Base-by-base conservation (phyloP, 1,140 invertebrate genomes). In the Drosophila setifemur region DNA sequence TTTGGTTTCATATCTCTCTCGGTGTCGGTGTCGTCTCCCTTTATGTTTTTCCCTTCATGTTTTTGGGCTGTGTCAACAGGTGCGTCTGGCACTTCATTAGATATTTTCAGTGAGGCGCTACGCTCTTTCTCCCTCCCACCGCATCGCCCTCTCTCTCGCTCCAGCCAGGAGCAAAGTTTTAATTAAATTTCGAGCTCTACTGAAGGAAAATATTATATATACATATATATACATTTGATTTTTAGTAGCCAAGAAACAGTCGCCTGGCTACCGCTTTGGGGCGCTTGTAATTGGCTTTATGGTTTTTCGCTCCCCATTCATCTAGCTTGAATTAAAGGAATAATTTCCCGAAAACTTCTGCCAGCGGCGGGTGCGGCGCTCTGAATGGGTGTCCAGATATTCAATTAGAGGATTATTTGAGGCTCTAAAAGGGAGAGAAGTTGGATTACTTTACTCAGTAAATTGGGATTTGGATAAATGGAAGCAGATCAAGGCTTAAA, bases 161-260 rank as follows among this genome's bases (percentile, higher is more conserved):
- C 19, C 69, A 61, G 64, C 37, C 21, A 52, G 35, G 35, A 73
- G 48, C 37, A 67, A 83, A 85, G 63, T 83, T 83, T 83, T 83
- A 83, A 83, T 83, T 83, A 83, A 83, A 85, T 85, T 83, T 74
- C 57, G 47, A 63, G 68, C 69, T 72, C 63, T 63, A 50, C 68
- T 52, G 58, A 42, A 79, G 74, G 43, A 58, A 85, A 85, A 74
- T 74, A 74, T 83, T 85, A 64, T 16, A 28, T 5, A 43, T 14
- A 25, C 6, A 12, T 42, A 61, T 23, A 29, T 64, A 64, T 64
- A 64, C 43, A 85, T 83, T 85, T 85, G 74, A 83, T 83, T 83
- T 83, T 78, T 67, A 66, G 79, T 83, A 53, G 70, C 78, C 64
- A 60, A 72, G 79, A 70, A 78, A 83, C 79, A 66, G 78, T 83